Evolutionary conservation across 2,888 invertebrate species (phyloP).

Genomic region (Pristionchus exspectatus): DNA sequence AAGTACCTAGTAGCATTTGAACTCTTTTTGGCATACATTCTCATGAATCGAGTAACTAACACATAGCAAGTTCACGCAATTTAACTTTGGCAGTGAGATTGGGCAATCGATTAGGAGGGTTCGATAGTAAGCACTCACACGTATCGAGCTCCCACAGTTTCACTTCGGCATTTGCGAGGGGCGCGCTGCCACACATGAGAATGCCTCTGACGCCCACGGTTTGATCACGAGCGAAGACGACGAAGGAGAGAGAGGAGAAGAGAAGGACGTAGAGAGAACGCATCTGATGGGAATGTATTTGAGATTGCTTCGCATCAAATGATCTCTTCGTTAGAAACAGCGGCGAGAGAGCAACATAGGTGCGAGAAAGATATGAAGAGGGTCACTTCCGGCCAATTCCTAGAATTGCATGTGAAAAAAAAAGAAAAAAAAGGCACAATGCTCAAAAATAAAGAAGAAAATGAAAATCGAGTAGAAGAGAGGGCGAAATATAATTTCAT

Average conservation of each 20-base stretch:
- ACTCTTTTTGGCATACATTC: too few relatives aligned
- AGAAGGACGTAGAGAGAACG: background rate
- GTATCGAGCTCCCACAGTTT: slow-evolving; percentile 53
- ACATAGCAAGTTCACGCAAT: background rate
- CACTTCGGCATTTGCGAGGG: slow-evolving; percentile 34
- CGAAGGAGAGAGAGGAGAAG: slow-evolving; percentile 20
- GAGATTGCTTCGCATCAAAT: too few relatives aligned
- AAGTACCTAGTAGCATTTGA: too few relatives aligned
- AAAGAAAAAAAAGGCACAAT: too few relatives aligned
- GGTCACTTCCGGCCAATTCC: too few relatives aligned
- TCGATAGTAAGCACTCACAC: background rate
- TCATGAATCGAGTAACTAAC: too few relatives aligned
- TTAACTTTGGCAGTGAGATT: background rate
- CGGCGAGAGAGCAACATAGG: too few relatives aligned
- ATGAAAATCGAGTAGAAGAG: too few relatives aligned
- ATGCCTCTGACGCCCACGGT: slow-evolving; percentile 22
- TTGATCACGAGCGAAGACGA: background rate
- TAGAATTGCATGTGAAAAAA: too few relatives aligned
- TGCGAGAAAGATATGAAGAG: too few relatives aligned
- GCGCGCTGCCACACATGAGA: slow-evolving; percentile 24
- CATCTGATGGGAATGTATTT: background rate
- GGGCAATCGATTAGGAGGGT: background rate
- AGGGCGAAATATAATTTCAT: too few relatives aligned
- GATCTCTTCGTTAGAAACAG: too few relatives aligned
- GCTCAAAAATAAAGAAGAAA: background rate